Evolutionary conservation across 2,113 vertebrate genomes (phyloP).

Genomic region (Pterophyllum scalare): DNA sequence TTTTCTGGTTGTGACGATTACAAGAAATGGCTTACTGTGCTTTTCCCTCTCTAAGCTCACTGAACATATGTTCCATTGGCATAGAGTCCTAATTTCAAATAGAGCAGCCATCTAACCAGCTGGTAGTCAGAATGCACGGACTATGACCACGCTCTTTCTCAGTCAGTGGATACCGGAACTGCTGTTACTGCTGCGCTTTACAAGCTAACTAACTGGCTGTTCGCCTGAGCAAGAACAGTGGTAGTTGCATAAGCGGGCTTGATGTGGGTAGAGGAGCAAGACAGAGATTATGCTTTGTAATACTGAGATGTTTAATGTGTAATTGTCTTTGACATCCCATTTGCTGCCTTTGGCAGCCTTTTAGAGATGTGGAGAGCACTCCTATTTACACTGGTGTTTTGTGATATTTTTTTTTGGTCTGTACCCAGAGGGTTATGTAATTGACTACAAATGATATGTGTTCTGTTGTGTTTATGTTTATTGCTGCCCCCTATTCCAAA

Average conservation of each 20-base stretch:
- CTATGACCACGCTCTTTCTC: conserved; percentile 26
- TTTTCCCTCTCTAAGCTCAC: neutral
- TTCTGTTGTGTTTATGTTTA: conserved; percentile 7
- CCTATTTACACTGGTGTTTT: conserved; percentile 14
- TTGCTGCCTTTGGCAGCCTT: conserved; percentile 39
- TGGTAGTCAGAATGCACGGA: conserved; percentile 37
- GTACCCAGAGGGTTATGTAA: conserved; percentile 29
- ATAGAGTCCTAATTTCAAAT: conserved; percentile 31
- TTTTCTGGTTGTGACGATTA: neutral
- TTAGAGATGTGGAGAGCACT: conserved; percentile 26
- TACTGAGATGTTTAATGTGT: conserved; percentile 48
- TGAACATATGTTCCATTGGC: conserved; percentile 30
- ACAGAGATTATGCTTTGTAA: conserved; percentile 53
- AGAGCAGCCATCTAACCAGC: conserved; percentile 48
- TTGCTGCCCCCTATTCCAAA: neutral
- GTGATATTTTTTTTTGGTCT: conserved; percentile 21
- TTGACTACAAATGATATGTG: neutral
- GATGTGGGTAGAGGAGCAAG: conserved; percentile 55
- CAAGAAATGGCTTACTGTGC: neutral
- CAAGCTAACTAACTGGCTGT: conserved; percentile 50
- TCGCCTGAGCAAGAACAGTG: conserved; percentile 43
- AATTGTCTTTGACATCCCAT: conserved; percentile 52
- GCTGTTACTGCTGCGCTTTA: conserved; percentile 55
- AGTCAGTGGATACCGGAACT: conserved; percentile 29
- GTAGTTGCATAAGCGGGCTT: conserved; percentile 52